Percentiles rank a stretch among this genome's conserved stretches.
phyloP scores from a whole-genome alignment of 2,888 invertebrate species.

The Octodonta nipae region DNA sequence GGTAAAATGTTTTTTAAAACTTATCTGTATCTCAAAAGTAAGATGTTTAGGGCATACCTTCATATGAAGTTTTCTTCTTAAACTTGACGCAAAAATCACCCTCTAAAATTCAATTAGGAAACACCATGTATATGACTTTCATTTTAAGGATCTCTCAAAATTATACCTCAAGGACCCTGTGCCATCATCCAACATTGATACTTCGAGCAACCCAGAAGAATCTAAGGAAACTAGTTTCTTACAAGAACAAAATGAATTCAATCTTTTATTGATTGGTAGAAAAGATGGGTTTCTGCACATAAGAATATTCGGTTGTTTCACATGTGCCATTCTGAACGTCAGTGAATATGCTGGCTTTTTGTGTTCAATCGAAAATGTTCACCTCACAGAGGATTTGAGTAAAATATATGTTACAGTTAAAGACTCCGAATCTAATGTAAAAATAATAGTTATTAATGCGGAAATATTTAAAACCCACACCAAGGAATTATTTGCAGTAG shows the following conservation, averaged over 20 bases:
- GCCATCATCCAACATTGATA: constrained; percentile 22
- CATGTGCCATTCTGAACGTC: constrained; percentile 57
- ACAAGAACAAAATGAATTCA: constrained; percentile 49
- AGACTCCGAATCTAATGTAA: constrained; percentile 38
- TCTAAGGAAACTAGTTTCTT: constrained; percentile 46
- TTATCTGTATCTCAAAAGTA: no score
- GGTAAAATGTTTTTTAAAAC: no score
- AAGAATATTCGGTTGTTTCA: constrained; percentile 73
- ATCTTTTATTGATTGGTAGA: constrained; percentile 68
- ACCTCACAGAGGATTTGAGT: constrained; percentile 57
- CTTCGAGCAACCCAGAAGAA: constrained; percentile 44
- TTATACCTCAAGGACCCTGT: constrained; percentile 38
- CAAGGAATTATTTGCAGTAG: constrained; percentile 56
- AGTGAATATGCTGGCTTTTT: constrained; percentile 41
- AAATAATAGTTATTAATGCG: constrained; percentile 42
- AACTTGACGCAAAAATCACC: no score
- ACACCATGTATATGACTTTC: not conserved
- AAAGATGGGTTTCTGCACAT: constrained; percentile 58
- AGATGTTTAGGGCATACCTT: no score
- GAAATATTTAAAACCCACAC: constrained; percentile 51
- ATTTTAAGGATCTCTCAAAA: constrained; percentile 30
- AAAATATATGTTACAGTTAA: constrained; percentile 53
- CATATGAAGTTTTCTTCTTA: no score
- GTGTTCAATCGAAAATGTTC: constrained; percentile 50
- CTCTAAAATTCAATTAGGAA: no score